Base-by-base conservation (phyloP, 2,113 vertebrate species). In the Sapajus apella region DNA sequence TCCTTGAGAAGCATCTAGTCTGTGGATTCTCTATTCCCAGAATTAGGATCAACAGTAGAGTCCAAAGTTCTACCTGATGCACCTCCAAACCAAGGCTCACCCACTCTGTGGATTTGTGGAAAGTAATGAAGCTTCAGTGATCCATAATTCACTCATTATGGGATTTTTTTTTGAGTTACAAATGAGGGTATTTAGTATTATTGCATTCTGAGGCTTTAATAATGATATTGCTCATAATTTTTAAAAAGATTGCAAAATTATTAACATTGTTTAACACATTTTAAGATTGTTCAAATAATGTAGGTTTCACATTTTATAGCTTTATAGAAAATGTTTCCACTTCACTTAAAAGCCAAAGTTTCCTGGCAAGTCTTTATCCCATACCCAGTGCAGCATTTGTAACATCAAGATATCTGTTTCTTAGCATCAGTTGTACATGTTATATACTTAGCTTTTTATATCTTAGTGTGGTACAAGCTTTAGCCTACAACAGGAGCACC, bases 131-230 rank as follows among this genome's bases (percentile, higher is more conserved):
- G 9, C 45, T 47, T 70, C 8, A 12, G 6, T 23, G 5, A 73
- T 20, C 52, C 3, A 23, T 56, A 55, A 14, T 56, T 32, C 37
- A 85, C n/a, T 52, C 6, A 12, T 40, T 43, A 35, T 37, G 14
- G 27, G 0, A 5, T 61, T 61, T 52, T 52, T 52, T 52, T 16
- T 52, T 98, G 99, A 99, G 97, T 98, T 99, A 76, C 99, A 99
- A 99, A 99, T 99, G 99, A 99, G 97, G 86, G 58, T 73, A 9
- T 40, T 89, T 94, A 91, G 91, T 68, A 25, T 90, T 70, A 47
- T 91, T 90, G 97, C 43, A 56, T 0, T 14, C 25, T 96, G 52
- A 87, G 81, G 50, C 58, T 80, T 50, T 90, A 87, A 47, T 94
- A 79, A 73, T 81, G 25, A 27, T 58, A 47, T 25, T 79, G 68